Base-by-base conservation (phyloP, 2,797 vertebrate genomes). In the Botia almorhae region DNA sequence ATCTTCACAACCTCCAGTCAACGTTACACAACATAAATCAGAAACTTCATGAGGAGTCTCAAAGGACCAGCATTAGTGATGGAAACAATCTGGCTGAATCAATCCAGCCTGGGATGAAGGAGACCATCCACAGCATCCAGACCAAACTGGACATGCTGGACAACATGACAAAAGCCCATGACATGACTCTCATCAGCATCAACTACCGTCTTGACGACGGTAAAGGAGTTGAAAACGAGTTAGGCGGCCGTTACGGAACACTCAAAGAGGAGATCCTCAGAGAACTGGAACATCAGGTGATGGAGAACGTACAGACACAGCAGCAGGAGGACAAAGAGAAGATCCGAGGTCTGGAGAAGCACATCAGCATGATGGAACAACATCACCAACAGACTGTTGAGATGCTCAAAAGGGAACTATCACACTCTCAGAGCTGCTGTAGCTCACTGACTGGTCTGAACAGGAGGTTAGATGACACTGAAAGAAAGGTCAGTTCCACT, bases 101-200 rank as follows among this genome's bases (percentile, higher is more conserved):
- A 0, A 94, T 94, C 55, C 94, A 95, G 10, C 94, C 96, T 0
- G 93, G 95, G 7, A 95, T 98, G 92, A 96, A 93, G 5, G 95
- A 98, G 74, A 96, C 93, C 51, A 96, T 98, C 86, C 93, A 87
- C 55, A 95, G 88, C 84, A 95, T 98, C 78, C 96, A 97, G 88
- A 94, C 84, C 70, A 96, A 94, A 50, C 92, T 98, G 87, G 95
- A 97, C 85, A 93, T 95, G 36, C 93, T 98, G 26, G 96, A 97
- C 83, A 96, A 93, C 89, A 95, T 95, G 4, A 95, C 96, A 19
- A 93, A 91, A 82, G 93, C 90, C 43, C 96, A 97, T 0, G 96
- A 97, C 85, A 90, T 92, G 87, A 96, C 95, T 21, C 91, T 96
- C 61, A 90, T 86, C 79, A 93, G n/a, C 83, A 93, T 94, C 78